Percentiles rank a stretch among this genome's conserved stretches.
Evolutionary conservation across 1,140 invertebrate species (phyloP).

Genomic region (Meloidogyne exigua): DNA sequence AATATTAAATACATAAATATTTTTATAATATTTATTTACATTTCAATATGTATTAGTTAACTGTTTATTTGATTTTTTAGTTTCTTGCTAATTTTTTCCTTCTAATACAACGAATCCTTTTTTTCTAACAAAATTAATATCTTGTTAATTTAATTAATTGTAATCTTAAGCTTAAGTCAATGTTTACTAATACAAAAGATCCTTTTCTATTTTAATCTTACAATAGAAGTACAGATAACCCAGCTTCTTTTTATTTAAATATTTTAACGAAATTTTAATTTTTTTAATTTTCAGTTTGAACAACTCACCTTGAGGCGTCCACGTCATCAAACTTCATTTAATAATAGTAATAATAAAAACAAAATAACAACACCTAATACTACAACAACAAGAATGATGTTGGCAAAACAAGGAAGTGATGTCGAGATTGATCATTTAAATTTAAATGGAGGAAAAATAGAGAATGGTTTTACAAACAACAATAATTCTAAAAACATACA

Average conservation of each 20-base stretch:
- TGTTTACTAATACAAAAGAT: background rate
- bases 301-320: background rate
- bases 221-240: too few species aligned
- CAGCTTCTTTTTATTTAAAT: too few species aligned
- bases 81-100: too few species aligned
- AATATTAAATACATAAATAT: background rate
- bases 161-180: too few species aligned
- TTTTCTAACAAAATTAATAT: too few species aligned
- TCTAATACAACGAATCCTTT: too few species aligned
- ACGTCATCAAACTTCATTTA: background rate
- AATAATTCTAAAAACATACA: background rate
- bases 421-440: background rate
- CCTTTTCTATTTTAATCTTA: too few species aligned
- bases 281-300: conserved; percentile 3
- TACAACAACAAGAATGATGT: background rate
- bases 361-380: background rate
- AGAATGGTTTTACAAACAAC: background rate
- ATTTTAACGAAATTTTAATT: too few species aligned
- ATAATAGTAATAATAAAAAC: background rate
- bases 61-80: too few species aligned
- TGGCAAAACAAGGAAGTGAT: conserved; percentile 1
- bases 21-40: background rate
- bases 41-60: too few species aligned
- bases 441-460: background rate
- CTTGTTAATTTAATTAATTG: too few species aligned